Evolutionary conservation across 2,113 vertebrate species (phyloP), one percentile per base, ranked within the genome.

Genomic region (Coregonus clupeaformis): DNA sequence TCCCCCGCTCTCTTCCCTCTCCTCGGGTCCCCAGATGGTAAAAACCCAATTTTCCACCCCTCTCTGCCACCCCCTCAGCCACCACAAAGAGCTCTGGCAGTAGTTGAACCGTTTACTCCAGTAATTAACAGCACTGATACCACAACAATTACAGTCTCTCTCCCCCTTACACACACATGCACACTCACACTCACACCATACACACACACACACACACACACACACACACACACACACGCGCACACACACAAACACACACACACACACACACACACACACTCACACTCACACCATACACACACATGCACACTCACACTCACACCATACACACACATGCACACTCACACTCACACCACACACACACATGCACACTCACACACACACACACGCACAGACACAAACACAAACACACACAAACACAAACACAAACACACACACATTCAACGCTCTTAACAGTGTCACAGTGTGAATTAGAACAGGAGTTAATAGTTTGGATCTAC

Each of bases 71-170:
- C 93, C 92, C 93, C 94, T 90, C 84, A 82, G 76, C 87, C 79
- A 90, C 92, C 96, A 98, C 96, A 98, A 98, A 97, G 95, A 95
- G 95, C 94, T 95, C 95, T 97, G 97, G 97, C 96, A 95, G 91
- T 90, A 95, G 96, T 96, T 97, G 96, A 98, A 96, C 94, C 96
- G 94, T 98, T 98, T 97, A 97, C 95, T 97, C 94, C 96, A 96
- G 96, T 98, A 98, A 98, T 98, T 98, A 98, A 98, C 96, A 96
- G 94, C 95, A 96, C 94, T 94, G 94, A 96, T 95, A 96, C 95
- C 94, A 96, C 96, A 96, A 96, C 96, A 97, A 96, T 97, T 97
- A 96, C 94, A 95, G 94, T 94, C 93, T 88, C 93, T 93, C 91
- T 92, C 88, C 14, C 89, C 86, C 81, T 76, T 22, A 74, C 59